phyloP scores from a whole-genome alignment of 2,113 vertebrate species.

The Colistium nudipinnis region DNA sequence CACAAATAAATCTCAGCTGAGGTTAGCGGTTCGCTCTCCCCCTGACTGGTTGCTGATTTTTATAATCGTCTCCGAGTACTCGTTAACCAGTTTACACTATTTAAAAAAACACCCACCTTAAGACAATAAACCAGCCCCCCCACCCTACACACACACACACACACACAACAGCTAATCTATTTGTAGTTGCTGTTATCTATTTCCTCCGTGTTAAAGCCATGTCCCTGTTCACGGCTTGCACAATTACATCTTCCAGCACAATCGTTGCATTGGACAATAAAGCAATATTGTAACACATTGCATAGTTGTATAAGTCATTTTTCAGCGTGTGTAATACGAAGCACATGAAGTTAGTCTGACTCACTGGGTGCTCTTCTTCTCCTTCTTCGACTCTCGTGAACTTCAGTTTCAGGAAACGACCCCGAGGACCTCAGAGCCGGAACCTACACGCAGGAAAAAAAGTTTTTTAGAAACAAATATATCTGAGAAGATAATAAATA shows the following conservation, averaged over 20 bases:
- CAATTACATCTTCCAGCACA: conserved; percentile 47
- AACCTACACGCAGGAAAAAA: no score
- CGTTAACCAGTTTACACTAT: no score
- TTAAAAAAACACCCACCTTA: conserved; percentile 17
- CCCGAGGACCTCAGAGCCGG: no score
- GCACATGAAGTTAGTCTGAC: no score
- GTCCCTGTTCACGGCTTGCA: conserved; percentile 35
- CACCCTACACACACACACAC: no score
- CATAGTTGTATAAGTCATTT: conserved; percentile 36
- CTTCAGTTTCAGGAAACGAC: no score
- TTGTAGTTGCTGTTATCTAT: conserved; percentile 32
- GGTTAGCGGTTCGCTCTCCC: conserved; percentile 28
- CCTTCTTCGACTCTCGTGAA: no score
- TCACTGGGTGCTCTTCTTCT: no score
- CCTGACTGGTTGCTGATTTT: conserved; percentile 40
- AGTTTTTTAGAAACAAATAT: no score
- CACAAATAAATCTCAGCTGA: conserved; percentile 52
- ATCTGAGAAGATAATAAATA: background rate
- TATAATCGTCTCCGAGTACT: conserved; percentile 46
- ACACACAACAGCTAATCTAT: conserved; percentile 31
- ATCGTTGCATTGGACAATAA: conserved; percentile 43
- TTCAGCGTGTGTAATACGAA: no score
- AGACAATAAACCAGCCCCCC: conserved; percentile 9
- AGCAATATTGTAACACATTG: conserved; percentile 33
- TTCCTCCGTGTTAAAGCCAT: conserved; percentile 39